Evolutionary conservation across 2,113 vertebrate genomes (phyloP).

Genomic region (Calidris pygmaea): DNA sequence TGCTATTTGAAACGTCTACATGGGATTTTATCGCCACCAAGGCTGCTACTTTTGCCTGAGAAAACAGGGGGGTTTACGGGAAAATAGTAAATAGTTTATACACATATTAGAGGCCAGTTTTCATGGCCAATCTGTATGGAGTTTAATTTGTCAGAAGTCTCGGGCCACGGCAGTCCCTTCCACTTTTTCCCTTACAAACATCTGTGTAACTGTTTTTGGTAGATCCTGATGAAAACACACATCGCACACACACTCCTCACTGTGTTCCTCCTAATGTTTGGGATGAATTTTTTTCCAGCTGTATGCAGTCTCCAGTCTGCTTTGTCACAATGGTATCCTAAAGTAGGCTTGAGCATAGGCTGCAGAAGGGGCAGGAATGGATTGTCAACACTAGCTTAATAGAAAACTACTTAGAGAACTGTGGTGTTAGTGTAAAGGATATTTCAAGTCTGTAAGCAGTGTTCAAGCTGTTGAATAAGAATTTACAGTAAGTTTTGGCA

Average conservation of each 20-base stretch:
- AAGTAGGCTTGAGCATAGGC: background rate
- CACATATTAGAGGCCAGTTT: background rate
- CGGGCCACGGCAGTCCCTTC: background rate
- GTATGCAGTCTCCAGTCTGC: background rate
- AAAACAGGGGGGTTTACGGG: accelerated
- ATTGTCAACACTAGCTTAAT: background rate
- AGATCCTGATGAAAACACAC: background rate
- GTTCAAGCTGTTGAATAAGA: background rate
- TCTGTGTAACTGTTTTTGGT: background rate
- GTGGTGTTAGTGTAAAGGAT: background rate
- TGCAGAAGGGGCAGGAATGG: background rate
- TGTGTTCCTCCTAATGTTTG: background rate
- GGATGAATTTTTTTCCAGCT: background rate
- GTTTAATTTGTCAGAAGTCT: background rate
- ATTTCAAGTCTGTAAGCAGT: background rate
- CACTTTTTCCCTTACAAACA: background rate
- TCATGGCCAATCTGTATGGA: background rate
- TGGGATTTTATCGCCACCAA: background rate
- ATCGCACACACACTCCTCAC: background rate
- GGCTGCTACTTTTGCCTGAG: background rate
- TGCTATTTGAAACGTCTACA: background rate
- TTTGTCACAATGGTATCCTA: background rate
- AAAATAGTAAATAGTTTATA: background rate
- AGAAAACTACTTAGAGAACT: constrained; percentile 11
- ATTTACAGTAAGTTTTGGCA: background rate